Conservation (phyloP, 2,888 invertebrate genomes). For the Adelognathus sp. region DNA sequence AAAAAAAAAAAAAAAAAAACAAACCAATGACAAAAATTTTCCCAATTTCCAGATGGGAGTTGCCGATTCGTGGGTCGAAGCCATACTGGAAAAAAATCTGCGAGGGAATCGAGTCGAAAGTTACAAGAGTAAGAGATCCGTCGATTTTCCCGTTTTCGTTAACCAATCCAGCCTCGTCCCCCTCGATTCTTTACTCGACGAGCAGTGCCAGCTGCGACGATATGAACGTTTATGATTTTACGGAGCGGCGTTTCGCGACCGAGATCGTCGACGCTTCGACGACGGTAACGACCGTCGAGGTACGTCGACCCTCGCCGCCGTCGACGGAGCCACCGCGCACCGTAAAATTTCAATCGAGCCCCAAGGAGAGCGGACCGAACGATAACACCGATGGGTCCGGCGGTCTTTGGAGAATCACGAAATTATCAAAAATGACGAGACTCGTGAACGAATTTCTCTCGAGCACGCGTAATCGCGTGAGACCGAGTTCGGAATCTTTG, state of each 20-base stretch:
- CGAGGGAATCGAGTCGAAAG: constrained; percentile 66
- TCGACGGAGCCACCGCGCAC: constrained; percentile 10
- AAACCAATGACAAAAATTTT: neutral
- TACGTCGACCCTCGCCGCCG: constrained; percentile 52
- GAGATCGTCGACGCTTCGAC: constrained; percentile 5
- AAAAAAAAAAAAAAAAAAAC: neutral
- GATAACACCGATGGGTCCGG: neutral
- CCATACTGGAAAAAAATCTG: constrained; percentile 72
- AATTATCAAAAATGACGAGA: constrained; percentile 56
- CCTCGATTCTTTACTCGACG: constrained; percentile 29
- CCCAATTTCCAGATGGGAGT: constrained; percentile 69
- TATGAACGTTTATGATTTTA: constrained; percentile 24
- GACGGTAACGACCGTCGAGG: constrained; percentile 57
- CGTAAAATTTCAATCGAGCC: constrained; percentile 11
- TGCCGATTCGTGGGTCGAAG: constrained; percentile 64
- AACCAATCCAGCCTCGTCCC: constrained; percentile 18
- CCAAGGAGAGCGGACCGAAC: neutral
- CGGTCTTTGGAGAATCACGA: constrained; percentile 6
- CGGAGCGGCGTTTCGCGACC: neutral
- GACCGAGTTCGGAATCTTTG: neutral
- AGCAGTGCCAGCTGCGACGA: constrained; percentile 37
- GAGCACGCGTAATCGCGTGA: constrained; percentile 37
- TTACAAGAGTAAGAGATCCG: constrained; percentile 71
- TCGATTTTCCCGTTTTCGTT: constrained; percentile 46
- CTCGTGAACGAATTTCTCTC: constrained; percentile 61